Evolutionary conservation across 2,113 vertebrate species (phyloP), one percentile per base, ranked within the genome.

Genomic region (Plestiodon gilberti): DNA sequence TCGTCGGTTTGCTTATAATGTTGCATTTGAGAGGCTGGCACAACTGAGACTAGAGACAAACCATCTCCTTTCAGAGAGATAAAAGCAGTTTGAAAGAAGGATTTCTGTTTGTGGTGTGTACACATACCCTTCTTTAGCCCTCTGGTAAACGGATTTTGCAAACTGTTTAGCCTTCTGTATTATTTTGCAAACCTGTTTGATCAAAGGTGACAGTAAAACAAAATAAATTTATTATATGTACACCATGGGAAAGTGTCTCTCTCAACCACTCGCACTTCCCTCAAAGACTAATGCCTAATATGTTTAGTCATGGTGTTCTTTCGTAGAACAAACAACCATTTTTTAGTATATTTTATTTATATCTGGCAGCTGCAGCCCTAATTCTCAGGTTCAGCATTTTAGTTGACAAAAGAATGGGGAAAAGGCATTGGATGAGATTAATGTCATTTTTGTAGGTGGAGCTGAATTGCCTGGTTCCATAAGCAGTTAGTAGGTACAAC

Each of bases 1-100:
- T 91, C 88, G 75, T 74, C 81, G 81, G 87, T 84, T 92, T 86
- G 71, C 0, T 1, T 92, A 89, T 89, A 87, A 81, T 35, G 23
- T 55, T 86, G 57, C 57, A 20, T 74, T 78, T 86, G 20, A 35
- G 62, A 62, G 35, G 55, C 28, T 55, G 74, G 33, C 3, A 57
- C 13, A 62, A 43, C 3, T 38, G 18, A 62, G 2, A 6, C n/a
- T 80, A 6, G 84, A 71, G 11, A 59, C 13, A 83, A 4, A 38
- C 52, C 8, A 35, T 85, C 35, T 70, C n/a, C n/a, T 2, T 40
- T 40, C 1, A 22, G 7, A 79, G 8, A 73, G 10, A 6, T 78
- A 52, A 48, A 61, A 8, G 52, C 65, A 40, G 10, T 59, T 59
- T 70, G 76, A 70, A 85, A 70, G 3, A 64, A 59, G 17, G 11